Evolutionary conservation across 1,140 invertebrate genomes (phyloP), one percentile per base, ranked within the genome.

Genomic region (Drosophila sproati): DNA sequence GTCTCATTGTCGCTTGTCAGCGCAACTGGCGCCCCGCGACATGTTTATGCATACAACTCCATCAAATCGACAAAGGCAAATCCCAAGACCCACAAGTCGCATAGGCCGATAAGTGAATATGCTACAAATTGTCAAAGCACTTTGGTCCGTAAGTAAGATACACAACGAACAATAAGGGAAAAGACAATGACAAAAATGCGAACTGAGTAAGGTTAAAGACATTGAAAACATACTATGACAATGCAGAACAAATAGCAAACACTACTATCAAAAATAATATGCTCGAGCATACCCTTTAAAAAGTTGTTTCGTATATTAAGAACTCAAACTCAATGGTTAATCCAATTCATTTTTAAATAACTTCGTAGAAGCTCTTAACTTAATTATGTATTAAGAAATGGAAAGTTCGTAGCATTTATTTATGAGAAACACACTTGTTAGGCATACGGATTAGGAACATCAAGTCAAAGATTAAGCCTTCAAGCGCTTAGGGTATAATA

Each of bases 21-120:
- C 86, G 59, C 85, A 89, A 85, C 85, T 89, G 85, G 77, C 85
- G 78, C 78, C 52, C 48, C 78, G 81, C 81, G 78, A 89, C 86
- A 89, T 87, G 77, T 90, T 90, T 89, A 89, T 89, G 85, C 85
- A 89, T 85, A 83, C 85, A 89, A 89, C 85, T 89, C 83, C 86
- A 89, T 89, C 85, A 89, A 89, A 89, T 88, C 68, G 85, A 68
- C 80, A 67, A 55, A 28, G 28, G 28, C 32, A 39, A 35, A 52
- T 20, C 20, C 20, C 20, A 20, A 20, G 20, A 20, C 20, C 20
- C 43, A 67, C 41, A 52, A 61, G 60, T 52, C 54, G 56, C 62
- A 50, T 68, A 61, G 68, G 63, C 57, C 73, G 73, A 88, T 88
- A 88, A 88, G 76, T 88, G 73, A 87, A 87, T 88, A 87, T 88